Evolutionary conservation across 2,113 vertebrate species (phyloP).

Genomic region (Perca fluviatilis): DNA sequence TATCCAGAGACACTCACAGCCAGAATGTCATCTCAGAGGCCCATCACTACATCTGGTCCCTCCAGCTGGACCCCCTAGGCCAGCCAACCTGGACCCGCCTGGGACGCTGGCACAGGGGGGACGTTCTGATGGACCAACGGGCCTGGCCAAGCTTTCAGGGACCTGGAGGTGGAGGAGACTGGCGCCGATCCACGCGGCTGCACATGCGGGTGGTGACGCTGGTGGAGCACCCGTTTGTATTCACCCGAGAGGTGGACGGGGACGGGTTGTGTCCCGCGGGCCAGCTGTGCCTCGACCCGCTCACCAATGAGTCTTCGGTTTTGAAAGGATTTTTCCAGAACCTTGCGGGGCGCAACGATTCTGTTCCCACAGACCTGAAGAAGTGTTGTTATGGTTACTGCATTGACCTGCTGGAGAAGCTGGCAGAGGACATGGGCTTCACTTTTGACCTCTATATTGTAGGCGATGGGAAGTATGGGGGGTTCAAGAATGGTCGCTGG

Average conservation of each 20-base stretch:
- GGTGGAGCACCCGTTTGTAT: slow-evolving; percentile 95
- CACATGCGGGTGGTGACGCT: slow-evolving; percentile 91
- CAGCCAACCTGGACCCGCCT: slow-evolving; percentile 92
- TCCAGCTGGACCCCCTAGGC: slow-evolving; percentile 93
- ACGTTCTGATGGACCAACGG: slow-evolving; percentile 89
- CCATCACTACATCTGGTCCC: slow-evolving; percentile 85
- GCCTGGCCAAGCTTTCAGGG: slow-evolving; percentile 80
- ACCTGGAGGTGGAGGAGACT: slow-evolving; percentile 65
- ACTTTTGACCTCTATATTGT: slow-evolving; percentile 96
- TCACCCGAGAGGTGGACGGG: slow-evolving; percentile 92
- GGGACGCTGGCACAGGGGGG: slow-evolving; percentile 75
- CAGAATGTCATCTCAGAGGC: slow-evolving; percentile 86
- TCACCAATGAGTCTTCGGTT: slow-evolving; percentile 72
- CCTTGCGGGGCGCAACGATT: slow-evolving; percentile 69
- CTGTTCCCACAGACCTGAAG: slow-evolving; percentile 76
- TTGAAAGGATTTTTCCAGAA: slow-evolving; percentile 79
- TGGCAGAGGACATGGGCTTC: slow-evolving; percentile 92
- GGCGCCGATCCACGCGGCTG: slow-evolving; percentile 65
- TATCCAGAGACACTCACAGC: slow-evolving; percentile 68
- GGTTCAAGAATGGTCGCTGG: slow-evolving; percentile 90
- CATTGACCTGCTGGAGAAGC: slow-evolving; percentile 93
- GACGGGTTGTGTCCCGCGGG: slow-evolving; percentile 95
- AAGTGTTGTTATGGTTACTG: slow-evolving; percentile 97
- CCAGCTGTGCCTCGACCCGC: slow-evolving; percentile 93
- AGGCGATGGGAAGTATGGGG: slow-evolving; percentile 94